phyloP scores from a whole-genome alignment of 2,888 invertebrate species.

The Hipparchia semele region DNA sequence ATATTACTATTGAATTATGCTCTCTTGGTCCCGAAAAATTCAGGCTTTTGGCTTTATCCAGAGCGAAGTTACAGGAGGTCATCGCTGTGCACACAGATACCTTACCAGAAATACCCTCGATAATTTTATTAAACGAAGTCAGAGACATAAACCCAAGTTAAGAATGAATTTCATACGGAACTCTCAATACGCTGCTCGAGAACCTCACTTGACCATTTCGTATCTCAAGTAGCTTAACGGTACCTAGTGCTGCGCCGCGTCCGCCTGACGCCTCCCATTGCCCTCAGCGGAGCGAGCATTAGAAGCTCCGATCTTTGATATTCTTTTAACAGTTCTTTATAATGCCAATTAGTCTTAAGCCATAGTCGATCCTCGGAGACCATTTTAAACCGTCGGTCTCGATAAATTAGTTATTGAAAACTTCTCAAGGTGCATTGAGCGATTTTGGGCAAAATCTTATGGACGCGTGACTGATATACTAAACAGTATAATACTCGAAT shows the following conservation, averaged over 20 bases:
- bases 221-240: neutral
- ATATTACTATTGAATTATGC: no score
- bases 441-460: no score
- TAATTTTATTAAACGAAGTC: no score
- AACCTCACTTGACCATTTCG: neutral
- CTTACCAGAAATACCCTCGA: no score
- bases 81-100: no score
- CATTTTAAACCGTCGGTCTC: neutral
- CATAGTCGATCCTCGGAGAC: neutral
- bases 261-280: neutral
- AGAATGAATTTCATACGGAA: slow-evolving; percentile 3
- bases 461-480: no score
- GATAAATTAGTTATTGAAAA: neutral
- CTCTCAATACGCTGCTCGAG: no score
- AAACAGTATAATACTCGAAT: no score
- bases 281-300: neutral
- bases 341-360: neutral
- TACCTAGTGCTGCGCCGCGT: neutral
- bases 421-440: no score
- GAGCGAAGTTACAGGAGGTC: no score
- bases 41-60: no score
- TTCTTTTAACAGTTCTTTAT: neutral
- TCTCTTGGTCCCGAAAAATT: no score
- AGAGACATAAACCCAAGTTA: neutral
- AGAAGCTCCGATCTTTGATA: neutral